Evolutionary conservation across 2,888 invertebrate genomes (phyloP).

Genomic region (Mellilla xanthometata): DNA sequence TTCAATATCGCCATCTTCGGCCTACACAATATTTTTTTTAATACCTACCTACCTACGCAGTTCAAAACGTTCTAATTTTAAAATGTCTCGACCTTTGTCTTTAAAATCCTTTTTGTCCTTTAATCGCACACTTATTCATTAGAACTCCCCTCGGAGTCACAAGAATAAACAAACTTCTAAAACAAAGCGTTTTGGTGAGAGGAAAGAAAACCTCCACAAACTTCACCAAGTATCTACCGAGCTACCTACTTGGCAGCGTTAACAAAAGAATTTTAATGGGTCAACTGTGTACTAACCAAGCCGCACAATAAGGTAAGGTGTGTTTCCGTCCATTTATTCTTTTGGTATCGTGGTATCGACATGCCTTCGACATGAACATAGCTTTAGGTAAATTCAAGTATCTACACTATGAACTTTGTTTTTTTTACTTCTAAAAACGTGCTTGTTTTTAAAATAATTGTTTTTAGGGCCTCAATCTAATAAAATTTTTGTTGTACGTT

Average conservation of each 20-base stretch:
- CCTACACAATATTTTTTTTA: too few species aligned
- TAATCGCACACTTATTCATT: slow-evolving; percentile 49
- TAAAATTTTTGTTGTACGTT: too few species aligned
- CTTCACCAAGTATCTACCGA: slow-evolving; percentile 26
- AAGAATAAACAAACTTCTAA: slow-evolving; percentile 43
- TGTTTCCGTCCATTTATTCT: slow-evolving; percentile 13
- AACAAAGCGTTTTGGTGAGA: slow-evolving; percentile 40
- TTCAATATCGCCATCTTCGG: too few species aligned
- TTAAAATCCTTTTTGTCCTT: slow-evolving; percentile 39
- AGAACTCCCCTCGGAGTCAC: slow-evolving; percentile 36
- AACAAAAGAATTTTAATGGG: slow-evolving; percentile 35
- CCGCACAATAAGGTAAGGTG: slow-evolving; percentile 25
- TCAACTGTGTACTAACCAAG: slow-evolving; percentile 29
- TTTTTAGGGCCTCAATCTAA: too few species aligned
- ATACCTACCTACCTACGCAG: not conserved
- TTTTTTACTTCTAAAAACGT: too few species aligned
- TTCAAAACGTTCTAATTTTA: slow-evolving; percentile 19
- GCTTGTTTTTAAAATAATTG: too few species aligned
- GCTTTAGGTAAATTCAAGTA: too few species aligned
- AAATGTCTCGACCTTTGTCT: slow-evolving; percentile 37
- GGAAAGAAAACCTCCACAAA: slow-evolving; percentile 37
- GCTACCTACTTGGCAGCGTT: slow-evolving; percentile 25
- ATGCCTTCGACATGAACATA: too few species aligned
- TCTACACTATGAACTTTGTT: too few species aligned
- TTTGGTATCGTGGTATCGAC: too few species aligned